phyloP scores from a whole-genome alignment of 2,888 invertebrate species.

The Diloba caeruleocephala region DNA sequence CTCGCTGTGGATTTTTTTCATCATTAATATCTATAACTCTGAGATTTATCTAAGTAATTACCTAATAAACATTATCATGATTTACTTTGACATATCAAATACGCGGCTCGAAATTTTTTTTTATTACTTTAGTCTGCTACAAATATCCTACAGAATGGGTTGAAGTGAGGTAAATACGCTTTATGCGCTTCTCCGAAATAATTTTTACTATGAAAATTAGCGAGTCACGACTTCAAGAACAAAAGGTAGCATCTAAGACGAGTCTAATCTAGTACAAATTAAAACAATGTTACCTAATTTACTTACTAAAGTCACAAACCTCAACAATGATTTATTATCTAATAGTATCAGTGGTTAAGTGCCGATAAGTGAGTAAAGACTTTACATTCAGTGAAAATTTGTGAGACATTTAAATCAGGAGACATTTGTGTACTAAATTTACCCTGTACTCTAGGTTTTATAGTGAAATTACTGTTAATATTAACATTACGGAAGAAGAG shows the following conservation, averaged over 20 bases:
- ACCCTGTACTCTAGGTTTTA: conserved; percentile 89
- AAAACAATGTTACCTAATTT: conserved; percentile 75
- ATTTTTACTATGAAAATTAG: conserved; percentile 61
- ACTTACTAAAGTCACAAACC: conserved; percentile 80
- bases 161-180: conserved; percentile 76
- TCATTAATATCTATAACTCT: conserved; percentile 76
- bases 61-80: conserved; percentile 87
- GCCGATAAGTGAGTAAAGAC: conserved; percentile 84
- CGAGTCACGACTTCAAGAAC: conserved; percentile 64
- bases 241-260: conserved; percentile 64
- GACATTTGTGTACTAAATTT: conserved; percentile 85
- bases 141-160: conserved; percentile 84
- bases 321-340: conserved; percentile 82
- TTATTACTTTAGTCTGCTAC: conserved; percentile 82
- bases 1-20: conserved; percentile 82
- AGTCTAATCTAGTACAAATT: conserved; percentile 78
- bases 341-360: conserved; percentile 77
- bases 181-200: conserved; percentile 65
- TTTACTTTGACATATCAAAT: conserved; percentile 89
- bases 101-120: conserved; percentile 89
- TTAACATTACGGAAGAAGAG: conserved; percentile 69
- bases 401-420: conserved; percentile 83
- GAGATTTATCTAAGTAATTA: conserved; percentile 85
- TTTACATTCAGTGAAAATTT: conserved; percentile 81
- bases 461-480: conserved; percentile 78